Evolutionary conservation across 2,113 vertebrate genomes (phyloP).

Genomic region (Ageneiosus marmoratus): DNA sequence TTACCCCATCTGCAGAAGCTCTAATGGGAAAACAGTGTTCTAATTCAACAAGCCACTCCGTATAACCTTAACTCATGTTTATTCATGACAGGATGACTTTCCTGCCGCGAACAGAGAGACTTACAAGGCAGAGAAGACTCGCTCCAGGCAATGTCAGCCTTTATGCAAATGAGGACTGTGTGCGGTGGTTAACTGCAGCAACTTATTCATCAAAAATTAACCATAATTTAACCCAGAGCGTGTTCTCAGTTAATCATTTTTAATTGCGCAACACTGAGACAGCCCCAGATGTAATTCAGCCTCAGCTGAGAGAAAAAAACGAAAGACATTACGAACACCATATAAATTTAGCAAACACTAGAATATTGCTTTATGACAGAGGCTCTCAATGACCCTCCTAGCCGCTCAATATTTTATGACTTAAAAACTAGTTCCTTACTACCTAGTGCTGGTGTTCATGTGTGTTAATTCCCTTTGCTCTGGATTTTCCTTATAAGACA

Average conservation of each 20-base stretch:
- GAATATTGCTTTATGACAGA: neutral
- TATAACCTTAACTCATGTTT: conserved; percentile 18
- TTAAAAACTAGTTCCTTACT: neutral
- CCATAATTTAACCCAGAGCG: conserved; percentile 19
- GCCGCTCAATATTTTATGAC: neutral
- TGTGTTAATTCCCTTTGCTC: neutral
- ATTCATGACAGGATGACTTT: neutral
- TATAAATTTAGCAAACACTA: conserved; percentile 10
- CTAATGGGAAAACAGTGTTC: neutral
- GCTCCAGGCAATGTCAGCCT: conserved; percentile 21
- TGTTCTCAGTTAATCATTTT: conserved; percentile 17
- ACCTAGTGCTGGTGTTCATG: neutral
- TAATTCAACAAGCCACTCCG: conserved; percentile 7
- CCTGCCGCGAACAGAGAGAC: neutral
- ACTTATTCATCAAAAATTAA: conserved; percentile 19
- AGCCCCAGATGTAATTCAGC: neutral
- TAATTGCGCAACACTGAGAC: conserved; percentile 2
- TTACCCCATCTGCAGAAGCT: conserved; percentile 1
- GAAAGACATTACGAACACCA: conserved; percentile 60
- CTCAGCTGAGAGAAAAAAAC: conserved; percentile 54
- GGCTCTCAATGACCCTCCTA: neutral
- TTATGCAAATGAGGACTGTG: neutral
- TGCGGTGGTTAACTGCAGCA: conserved; percentile 5
- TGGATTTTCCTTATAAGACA: no score
- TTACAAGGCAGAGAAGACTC: conserved; percentile 4